A percentile compares a stretch with the other conserved stretches of the same genome.
Evolutionary conservation across 2,797 vertebrate species (phyloP).

Genomic region (Onychomys arenicola): DNA sequence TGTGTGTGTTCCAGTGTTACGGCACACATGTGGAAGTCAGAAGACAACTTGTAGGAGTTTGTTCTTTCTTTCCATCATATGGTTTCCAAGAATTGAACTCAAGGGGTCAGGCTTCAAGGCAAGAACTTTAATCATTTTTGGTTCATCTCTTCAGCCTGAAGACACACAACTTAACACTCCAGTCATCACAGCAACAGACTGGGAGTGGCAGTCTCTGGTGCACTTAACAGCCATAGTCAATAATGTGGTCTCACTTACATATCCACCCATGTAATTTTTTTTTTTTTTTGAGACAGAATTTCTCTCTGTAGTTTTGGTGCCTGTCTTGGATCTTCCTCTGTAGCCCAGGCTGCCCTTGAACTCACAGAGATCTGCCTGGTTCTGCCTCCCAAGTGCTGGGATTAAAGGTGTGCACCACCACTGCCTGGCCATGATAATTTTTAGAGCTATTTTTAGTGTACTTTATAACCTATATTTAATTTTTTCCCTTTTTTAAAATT

Average conservation of each 20-base stretch:
- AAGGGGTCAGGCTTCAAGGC: neutral
- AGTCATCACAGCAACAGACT: neutral
- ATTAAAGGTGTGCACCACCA: too few relatives aligned
- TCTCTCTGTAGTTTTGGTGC: too few relatives aligned
- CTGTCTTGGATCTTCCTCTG: too few relatives aligned
- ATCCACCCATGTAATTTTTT: neutral
- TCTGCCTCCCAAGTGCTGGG: too few relatives aligned
- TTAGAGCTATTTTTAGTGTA: neutral
- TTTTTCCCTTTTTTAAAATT: neutral
- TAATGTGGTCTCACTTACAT: neutral
- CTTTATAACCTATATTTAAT: neutral
- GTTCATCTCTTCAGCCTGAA: neutral
- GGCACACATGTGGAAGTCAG: neutral
- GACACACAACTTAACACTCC: neutral
- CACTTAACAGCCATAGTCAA: neutral
- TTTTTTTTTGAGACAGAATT: too few relatives aligned
- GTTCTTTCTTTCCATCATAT: neutral
- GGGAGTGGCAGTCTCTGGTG: neutral
- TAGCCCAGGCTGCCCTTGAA: too few relatives aligned
- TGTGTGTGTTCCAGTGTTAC: neutral
- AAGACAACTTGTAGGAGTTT: neutral
- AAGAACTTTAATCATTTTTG: neutral
- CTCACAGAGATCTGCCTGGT: too few relatives aligned
- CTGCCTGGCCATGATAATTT: neutral
- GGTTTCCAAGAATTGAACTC: neutral